A percentile compares a stretch with the other conserved stretches of the same genome.
Evolutionary conservation across 2,888 invertebrate species (phyloP).

Genomic region (Polylopha cassiicola): DNA sequence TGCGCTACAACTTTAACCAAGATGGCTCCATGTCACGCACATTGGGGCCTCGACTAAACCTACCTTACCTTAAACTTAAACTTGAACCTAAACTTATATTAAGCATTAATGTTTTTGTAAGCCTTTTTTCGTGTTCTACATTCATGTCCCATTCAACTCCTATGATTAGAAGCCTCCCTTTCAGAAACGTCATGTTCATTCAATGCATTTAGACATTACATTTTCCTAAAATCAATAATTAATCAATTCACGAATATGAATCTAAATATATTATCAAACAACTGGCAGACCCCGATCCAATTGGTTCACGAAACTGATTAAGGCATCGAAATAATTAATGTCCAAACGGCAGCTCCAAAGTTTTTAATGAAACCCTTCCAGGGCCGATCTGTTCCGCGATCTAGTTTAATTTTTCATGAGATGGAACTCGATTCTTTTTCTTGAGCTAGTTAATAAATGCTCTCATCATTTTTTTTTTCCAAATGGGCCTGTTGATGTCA

Average conservation of each 20-base stretch:
- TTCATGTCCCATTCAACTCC: too few relatives aligned
- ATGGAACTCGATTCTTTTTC: slow-evolving; percentile 34
- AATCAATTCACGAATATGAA: background rate
- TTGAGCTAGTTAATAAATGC: too few relatives aligned
- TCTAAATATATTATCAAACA: slow-evolving; percentile 1
- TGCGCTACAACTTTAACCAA: slow-evolving; percentile 1
- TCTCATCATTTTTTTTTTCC: too few relatives aligned
- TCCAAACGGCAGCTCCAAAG: slow-evolving; percentile 34
- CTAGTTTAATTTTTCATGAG: slow-evolving; percentile 51
- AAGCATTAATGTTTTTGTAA: too few relatives aligned
- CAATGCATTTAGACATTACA: too few relatives aligned
- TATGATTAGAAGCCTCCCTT: too few relatives aligned
- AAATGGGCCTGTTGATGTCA: too few relatives aligned
- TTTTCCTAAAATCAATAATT: too few relatives aligned
- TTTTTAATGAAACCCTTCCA: slow-evolving; percentile 44
- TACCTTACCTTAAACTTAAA: too few relatives aligned
- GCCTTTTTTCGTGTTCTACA: too few relatives aligned
- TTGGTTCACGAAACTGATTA: slow-evolving; percentile 30
- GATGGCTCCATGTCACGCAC: slow-evolving; percentile 17
- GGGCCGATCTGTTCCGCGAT: slow-evolving; percentile 35
- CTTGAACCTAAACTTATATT: too few relatives aligned
- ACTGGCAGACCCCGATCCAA: slow-evolving; percentile 18
- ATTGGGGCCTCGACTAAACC: slow-evolving; percentile 1
- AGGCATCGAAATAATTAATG: slow-evolving; percentile 43
- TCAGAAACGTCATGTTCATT: too few relatives aligned